Conservation (phyloP, 2,888 invertebrate species). For the Baccha elongata region DNA sequence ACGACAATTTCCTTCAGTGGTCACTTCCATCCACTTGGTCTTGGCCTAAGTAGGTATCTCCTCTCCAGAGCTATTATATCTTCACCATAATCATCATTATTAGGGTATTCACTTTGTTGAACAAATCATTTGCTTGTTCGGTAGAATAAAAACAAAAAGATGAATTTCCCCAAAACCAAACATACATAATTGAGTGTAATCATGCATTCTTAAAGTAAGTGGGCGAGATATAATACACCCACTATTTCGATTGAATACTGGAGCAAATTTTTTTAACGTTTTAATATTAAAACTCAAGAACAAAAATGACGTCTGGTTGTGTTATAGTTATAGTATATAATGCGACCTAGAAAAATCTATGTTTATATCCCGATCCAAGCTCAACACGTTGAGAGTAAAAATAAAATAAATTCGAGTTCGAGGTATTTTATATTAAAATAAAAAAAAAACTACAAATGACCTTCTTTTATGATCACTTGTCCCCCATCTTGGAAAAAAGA, state of each 20-base stretch:
- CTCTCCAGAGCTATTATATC: slow-evolving; percentile 53
- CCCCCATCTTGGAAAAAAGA: slow-evolving; percentile 35
- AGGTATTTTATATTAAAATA: neutral
- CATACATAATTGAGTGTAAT: slow-evolving; percentile 62
- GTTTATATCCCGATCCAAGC: neutral
- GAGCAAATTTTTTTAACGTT: slow-evolving; percentile 15
- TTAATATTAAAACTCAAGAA: neutral
- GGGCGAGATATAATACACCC: slow-evolving; percentile 21
- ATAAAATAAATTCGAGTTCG: slow-evolving; percentile 14
- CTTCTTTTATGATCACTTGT: slow-evolving; percentile 62
- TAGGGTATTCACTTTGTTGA: slow-evolving; percentile 48
- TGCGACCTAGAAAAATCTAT: slow-evolving; percentile 6
- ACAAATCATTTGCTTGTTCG: slow-evolving; percentile 11
- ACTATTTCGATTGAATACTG: slow-evolving; percentile 7
- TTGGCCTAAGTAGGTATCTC: slow-evolving; percentile 36
- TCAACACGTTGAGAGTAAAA: slow-evolving; percentile 46
- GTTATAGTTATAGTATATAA: too few relatives aligned
- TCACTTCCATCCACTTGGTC: slow-evolving; percentile 60
- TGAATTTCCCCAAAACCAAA: slow-evolving; percentile 33
- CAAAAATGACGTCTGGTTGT: neutral
- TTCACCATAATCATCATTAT: slow-evolving; percentile 43
- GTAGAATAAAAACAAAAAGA: slow-evolving; percentile 14
- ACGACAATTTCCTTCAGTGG: slow-evolving; percentile 59
- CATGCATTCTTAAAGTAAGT: slow-evolving; percentile 39
- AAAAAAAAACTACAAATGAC: slow-evolving; percentile 40